Evolutionary conservation across 92 coral and sea anemone species (phyloP), one percentile per base, ranked within the genome.

Genomic region (Hydrozoanthus gracilis): DNA sequence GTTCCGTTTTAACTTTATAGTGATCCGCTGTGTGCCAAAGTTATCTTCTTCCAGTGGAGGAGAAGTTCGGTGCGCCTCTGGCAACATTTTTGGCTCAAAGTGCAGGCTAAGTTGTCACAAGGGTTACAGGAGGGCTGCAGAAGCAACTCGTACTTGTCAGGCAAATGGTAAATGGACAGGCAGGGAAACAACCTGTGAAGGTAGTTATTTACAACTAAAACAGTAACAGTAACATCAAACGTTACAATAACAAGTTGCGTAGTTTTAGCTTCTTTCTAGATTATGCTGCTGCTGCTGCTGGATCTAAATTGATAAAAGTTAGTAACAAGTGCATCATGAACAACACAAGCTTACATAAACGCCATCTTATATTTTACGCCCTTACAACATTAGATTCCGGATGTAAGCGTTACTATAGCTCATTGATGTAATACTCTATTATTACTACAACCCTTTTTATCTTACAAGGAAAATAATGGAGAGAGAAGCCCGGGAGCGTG

Each of bases 121-220:
- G n/a, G 95, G 95, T 1, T 76, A 90, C 84, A 54, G 69, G 0
- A 10, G 79, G 44, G 74, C 27, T 3, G 95, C 91, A 48, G 82
- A 92, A 12, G 11, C 67, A 6, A 60, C 47, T 35, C 71, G 95
- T 20, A 83, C 78, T 3, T 92, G 95, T 61, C 93, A 92, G 85
- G 55, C 84, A 15, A 10, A 82, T 11, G 93, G 95, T 3, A 76
- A 61, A 61, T 92, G 95, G 95, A 90, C 93, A 35, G 95, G 93
- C 45, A 84, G 74, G 17, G 86, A 76, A 44, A 85, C 91, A 12
- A 70, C 74, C 51, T 92, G 95, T 16, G 71, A 64, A 51, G 55
- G 92, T 89, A 85, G 9, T 9, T 44, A 35, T 35, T 7, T 44
- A 4, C 11, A 13, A 4, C 6, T 76, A 5, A 17, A 76, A 51